Conservation (phyloP, 2,113 vertebrate species). For the Polypterus bichir region DNA sequence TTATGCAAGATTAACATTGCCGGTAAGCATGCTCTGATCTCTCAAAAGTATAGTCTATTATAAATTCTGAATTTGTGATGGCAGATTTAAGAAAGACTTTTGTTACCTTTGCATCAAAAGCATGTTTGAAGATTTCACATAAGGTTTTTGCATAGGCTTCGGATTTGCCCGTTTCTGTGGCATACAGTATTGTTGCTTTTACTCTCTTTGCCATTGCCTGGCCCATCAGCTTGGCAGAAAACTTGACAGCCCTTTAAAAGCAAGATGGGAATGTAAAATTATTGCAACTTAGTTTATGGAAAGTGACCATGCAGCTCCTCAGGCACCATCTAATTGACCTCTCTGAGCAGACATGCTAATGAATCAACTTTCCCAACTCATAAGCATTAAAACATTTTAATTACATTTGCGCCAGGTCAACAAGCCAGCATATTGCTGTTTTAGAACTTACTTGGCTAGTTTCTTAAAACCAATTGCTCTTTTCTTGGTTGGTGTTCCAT, state of each 20-base stretch:
- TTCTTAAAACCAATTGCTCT: slow-evolving; percentile 96
- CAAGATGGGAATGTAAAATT: slow-evolving; percentile 6
- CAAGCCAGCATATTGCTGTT: fast-evolving
- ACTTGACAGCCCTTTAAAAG: slow-evolving; percentile 80
- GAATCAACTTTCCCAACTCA: too few relatives aligned
- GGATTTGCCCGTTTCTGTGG: slow-evolving; percentile 89
- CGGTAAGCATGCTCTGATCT: too few relatives aligned
- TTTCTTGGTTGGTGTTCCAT: slow-evolving; percentile 92
- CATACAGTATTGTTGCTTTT: slow-evolving; percentile 91
- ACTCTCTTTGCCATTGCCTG: slow-evolving; percentile 97
- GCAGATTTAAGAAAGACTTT: background rate
- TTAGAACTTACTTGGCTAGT: slow-evolving; percentile 78
- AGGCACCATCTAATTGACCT: too few relatives aligned
- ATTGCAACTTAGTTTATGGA: too few relatives aligned
- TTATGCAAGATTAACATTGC: too few relatives aligned
- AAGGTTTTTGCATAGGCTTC: slow-evolving; percentile 93
- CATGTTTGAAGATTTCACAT: slow-evolving; percentile 96
- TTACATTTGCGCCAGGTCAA: too few relatives aligned
- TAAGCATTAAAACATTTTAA: too few relatives aligned
- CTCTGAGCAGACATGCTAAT: too few relatives aligned
- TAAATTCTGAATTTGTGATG: too few relatives aligned
- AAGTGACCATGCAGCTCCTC: too few relatives aligned
- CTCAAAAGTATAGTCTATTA: too few relatives aligned
- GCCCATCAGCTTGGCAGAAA: slow-evolving; percentile 95
- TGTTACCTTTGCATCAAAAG: slow-evolving; percentile 89